Percentiles rank a stretch among this genome's conserved stretches.
These are phyloP conservation scores for Orchestes rusci DNA, from an alignment of 2,888 invertebrate genomes.

Conservation along the genomic window DNA sequence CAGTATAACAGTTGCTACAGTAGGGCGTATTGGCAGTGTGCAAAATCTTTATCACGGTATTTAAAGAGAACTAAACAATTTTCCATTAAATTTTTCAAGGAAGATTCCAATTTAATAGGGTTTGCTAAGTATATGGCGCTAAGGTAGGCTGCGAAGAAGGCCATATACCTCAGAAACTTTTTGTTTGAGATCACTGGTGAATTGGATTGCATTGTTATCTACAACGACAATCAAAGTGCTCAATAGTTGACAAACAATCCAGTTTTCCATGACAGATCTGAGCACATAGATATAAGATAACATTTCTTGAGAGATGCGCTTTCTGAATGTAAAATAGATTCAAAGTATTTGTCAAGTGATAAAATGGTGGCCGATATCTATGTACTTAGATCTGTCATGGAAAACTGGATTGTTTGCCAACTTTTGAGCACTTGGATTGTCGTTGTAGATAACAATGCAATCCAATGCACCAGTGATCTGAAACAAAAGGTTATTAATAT, in stretches of 20 bases:
- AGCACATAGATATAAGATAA: slow-evolving; percentile 16
- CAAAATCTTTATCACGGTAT: no score
- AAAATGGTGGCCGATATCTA: slow-evolving; percentile 21
- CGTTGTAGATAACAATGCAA: slow-evolving; percentile 16
- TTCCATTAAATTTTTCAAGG: neutral
- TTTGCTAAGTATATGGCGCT: slow-evolving; percentile 11
- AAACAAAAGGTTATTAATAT: slow-evolving; percentile 7
- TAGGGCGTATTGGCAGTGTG: slow-evolving; percentile 3
- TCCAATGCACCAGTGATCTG: slow-evolving; percentile 11
- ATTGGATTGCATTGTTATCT: slow-evolving; percentile 6
- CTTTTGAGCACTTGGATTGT: slow-evolving; percentile 22
- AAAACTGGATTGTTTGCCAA: slow-evolving; percentile 16
- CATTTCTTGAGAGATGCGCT: slow-evolving; percentile 19
- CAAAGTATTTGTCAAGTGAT: slow-evolving; percentile 15
- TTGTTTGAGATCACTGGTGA: slow-evolving; percentile 13
- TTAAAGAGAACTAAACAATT: slow-evolving; percentile 7
- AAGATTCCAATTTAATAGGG: neutral
- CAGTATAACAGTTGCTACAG: slow-evolving; percentile 8
- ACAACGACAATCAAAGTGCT: slow-evolving; percentile 21
- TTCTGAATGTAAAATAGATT: slow-evolving; percentile 2
- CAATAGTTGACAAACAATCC: slow-evolving; percentile 15
- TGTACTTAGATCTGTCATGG: slow-evolving; percentile 15
- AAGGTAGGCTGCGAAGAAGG: slow-evolving; percentile 27
- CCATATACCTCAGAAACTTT: slow-evolving; percentile 6
- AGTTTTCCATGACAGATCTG: slow-evolving; percentile 11